A percentile compares a stretch with the other conserved stretches of the same genome.
Evolutionary conservation across 2,888 invertebrate species (phyloP).

Genomic region (Brachypalpus laphriformis): DNA sequence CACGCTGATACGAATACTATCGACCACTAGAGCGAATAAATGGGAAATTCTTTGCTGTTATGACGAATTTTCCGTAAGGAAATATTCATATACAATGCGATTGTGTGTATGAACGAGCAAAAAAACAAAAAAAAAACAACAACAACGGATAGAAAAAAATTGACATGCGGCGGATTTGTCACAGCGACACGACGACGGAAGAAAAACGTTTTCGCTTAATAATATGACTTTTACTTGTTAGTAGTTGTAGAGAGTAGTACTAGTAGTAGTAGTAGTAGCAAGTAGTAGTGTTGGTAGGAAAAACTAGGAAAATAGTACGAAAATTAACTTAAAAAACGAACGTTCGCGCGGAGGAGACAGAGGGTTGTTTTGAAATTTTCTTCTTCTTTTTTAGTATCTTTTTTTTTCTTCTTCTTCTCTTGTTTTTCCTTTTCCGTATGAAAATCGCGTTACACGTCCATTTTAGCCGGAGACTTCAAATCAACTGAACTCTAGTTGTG

Average conservation of each 20-base stretch:
- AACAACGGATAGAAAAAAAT: conserved; percentile 20
- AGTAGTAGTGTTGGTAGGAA: conserved; percentile 17
- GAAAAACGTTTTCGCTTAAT: conserved; percentile 44
- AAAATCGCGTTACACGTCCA: conserved; percentile 73
- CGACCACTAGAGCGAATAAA: conserved; percentile 68
- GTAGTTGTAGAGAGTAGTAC: conserved; percentile 25
- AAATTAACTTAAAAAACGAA: conserved; percentile 44
- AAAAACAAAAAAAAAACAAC: conserved; percentile 8
- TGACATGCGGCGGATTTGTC: conserved; percentile 70
- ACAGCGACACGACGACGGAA: conserved; percentile 53
- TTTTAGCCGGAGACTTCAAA: conserved; percentile 70
- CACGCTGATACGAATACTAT: conserved; percentile 47
- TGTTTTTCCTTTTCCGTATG: conserved; percentile 22
- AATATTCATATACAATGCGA: conserved; percentile 13
- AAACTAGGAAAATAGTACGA: conserved; percentile 14
- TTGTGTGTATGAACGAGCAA: conserved; percentile 24
- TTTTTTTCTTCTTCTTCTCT: conserved; percentile 5
- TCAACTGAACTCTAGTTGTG: conserved; percentile 63
- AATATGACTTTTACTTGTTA: conserved; percentile 4
- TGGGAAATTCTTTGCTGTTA: conserved; percentile 68
- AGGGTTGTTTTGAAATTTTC: conserved; percentile 39
- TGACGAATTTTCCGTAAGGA: conserved; percentile 68
- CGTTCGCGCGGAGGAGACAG: conserved; percentile 29
- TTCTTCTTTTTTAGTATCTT: background rate
- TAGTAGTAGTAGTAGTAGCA: conserved; percentile 27